A percentile compares a stretch with the other conserved stretches of the same genome.
These are phyloP conservation scores for Gulo gulo DNA, from an alignment of 2,113 vertebrate species.

Conservation along the genomic window DNA sequence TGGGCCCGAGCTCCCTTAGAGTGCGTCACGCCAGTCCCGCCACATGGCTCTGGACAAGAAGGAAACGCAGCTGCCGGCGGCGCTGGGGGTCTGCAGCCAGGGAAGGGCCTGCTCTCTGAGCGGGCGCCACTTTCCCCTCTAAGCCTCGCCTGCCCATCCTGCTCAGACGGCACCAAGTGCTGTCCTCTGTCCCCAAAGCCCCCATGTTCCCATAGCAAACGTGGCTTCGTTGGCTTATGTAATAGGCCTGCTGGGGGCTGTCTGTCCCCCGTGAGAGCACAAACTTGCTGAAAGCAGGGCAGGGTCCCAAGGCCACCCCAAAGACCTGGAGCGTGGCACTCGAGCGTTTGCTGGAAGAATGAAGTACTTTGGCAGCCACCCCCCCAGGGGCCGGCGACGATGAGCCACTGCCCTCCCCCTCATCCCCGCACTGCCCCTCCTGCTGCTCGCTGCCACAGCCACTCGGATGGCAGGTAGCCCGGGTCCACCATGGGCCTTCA, in stretches of 20 bases:
- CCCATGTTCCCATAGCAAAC: neutral
- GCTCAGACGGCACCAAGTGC: neutral
- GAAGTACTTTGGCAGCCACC: fast-evolving
- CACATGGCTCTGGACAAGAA: neutral
- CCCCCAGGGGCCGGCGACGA: fast-evolving
- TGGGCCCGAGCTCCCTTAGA: neutral
- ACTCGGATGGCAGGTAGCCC: neutral
- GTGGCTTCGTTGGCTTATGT: neutral
- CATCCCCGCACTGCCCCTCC: neutral
- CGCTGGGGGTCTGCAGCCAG: neutral
- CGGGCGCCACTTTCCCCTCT: neutral
- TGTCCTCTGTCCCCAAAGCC: neutral
- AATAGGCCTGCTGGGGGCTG: neutral
- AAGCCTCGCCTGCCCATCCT: neutral
- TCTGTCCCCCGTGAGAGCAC: neutral
- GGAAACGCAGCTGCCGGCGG: neutral
- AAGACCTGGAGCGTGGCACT: fast-evolving
- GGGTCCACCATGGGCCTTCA: neutral
- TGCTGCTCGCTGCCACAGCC: neutral
- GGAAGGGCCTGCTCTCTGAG: neutral
- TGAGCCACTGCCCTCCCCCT: neutral
- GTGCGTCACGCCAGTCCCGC: neutral
- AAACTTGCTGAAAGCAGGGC: neutral
- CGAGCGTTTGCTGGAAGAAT: neutral
- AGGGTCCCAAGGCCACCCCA: fast-evolving